Conservation (phyloP, 1,140 invertebrate species). For the Carposina sasakii region DNA sequence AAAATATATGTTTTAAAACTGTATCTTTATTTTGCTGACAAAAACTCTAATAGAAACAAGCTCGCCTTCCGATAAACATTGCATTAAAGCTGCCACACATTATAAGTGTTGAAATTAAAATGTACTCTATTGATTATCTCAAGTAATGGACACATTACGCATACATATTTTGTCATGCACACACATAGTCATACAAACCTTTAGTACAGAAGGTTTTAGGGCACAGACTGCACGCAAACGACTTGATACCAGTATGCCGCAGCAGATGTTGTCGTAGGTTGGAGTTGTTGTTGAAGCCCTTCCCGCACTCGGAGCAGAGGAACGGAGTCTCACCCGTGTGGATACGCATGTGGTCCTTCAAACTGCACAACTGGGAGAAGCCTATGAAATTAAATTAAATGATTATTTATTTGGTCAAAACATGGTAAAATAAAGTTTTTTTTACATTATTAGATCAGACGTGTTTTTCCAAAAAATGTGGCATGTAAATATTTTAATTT, state of each 20-base stretch:
- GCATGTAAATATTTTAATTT: neutral
- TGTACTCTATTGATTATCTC: too few relatives aligned
- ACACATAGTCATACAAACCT: constrained; percentile 42
- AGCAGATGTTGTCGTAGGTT: constrained; percentile 76
- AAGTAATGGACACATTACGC: too few relatives aligned
- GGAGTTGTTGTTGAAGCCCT: constrained; percentile 76
- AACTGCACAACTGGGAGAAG: constrained; percentile 62
- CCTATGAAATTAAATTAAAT: constrained; percentile 39
- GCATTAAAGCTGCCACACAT: too few relatives aligned
- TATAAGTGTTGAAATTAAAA: too few relatives aligned
- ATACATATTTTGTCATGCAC: neutral
- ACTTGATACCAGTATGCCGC: constrained; percentile 76
- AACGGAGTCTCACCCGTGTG: constrained; percentile 79
- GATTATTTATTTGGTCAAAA: constrained; percentile 9
- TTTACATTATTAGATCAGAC: neutral
- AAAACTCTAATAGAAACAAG: too few relatives aligned
- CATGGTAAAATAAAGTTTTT: constrained; percentile 7
- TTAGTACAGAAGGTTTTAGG: constrained; percentile 77
- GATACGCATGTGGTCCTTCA: constrained; percentile 74
- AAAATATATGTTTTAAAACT: too few relatives aligned
- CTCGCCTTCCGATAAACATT: too few relatives aligned
- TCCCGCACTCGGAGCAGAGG: constrained; percentile 77
- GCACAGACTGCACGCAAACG: constrained; percentile 75
- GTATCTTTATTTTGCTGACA: too few relatives aligned
- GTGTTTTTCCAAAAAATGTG: neutral